A percentile compares a stretch with the other conserved stretches of the same genome.
These are phyloP conservation scores for Perca flavescens DNA, from an alignment of 2,113 vertebrate genomes.

Conservation along the genomic window DNA sequence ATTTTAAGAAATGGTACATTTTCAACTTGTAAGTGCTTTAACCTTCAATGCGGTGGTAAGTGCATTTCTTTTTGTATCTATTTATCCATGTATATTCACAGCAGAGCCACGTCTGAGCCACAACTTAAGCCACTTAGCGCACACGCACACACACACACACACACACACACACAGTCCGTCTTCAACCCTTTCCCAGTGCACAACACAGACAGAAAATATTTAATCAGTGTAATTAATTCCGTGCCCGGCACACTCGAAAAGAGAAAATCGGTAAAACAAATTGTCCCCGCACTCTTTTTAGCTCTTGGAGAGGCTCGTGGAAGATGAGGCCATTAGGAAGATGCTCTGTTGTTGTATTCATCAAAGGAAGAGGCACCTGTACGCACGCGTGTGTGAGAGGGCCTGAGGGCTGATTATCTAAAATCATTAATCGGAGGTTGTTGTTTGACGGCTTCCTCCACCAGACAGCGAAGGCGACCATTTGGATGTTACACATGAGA, in stretches of 20 bases:
- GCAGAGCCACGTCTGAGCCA: slow-evolving; percentile 49
- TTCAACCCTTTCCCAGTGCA: slow-evolving; percentile 49
- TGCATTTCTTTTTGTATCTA: slow-evolving; percentile 47
- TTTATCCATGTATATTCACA: slow-evolving; percentile 53
- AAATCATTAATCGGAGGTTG: slow-evolving; percentile 67
- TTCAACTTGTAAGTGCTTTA: slow-evolving; percentile 30
- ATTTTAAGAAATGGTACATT: slow-evolving; percentile 8
- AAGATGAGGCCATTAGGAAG: slow-evolving; percentile 79
- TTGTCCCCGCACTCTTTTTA: slow-evolving; percentile 78
- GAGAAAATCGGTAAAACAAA: slow-evolving; percentile 83
- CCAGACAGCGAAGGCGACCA: background rate
- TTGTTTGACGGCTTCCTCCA: slow-evolving; percentile 41
- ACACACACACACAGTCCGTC: slow-evolving; percentile 36
- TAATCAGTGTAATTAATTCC: slow-evolving; percentile 85
- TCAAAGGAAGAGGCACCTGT: slow-evolving; percentile 72
- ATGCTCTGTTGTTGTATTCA: slow-evolving; percentile 63
- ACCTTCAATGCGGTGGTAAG: slow-evolving; percentile 20
- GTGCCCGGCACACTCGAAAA: slow-evolving; percentile 75
- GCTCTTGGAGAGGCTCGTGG: slow-evolving; percentile 74
- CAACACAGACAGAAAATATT: slow-evolving; percentile 78
- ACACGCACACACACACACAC: slow-evolving; percentile 6
- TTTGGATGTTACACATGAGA: slow-evolving; percentile 24
- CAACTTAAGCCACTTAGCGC: slow-evolving; percentile 42
- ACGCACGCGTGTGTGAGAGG: slow-evolving; percentile 10
- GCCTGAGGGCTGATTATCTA: slow-evolving; percentile 52